Evolutionary conservation across 2,113 vertebrate genomes (phyloP), one percentile per base, ranked within the genome.

Genomic region (Nyctibius bracteatus): DNA sequence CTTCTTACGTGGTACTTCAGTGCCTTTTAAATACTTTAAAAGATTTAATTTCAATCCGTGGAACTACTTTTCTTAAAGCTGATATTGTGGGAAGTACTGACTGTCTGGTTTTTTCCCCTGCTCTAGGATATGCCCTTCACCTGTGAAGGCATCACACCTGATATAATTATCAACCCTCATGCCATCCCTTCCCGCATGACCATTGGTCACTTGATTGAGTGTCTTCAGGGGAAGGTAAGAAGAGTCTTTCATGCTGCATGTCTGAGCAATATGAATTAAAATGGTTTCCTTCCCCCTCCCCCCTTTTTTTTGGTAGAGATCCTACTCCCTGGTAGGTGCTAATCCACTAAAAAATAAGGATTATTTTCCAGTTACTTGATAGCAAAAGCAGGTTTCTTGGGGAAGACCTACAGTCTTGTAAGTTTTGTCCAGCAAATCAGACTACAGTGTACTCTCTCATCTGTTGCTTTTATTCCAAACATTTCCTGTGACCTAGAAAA

Each of bases 111-210:
- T 10, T 43, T n/a, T n/a, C n/a, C 82, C 47, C 33, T 89, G 61
- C 68, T 97, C 22, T 93, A 99, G 99, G 99, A 99, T 93, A 99
- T 99, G 99, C 99, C 99, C 15, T 99, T 99, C 88, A 99, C 99
- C 6, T 99, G 99, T 80, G 99, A 99, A 96, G 99, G 99, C 41
- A 99, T 99, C 96, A 99, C 99, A 8, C 99, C 99, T 9, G 99
- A 99, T 95, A 99, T 99, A 94, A 99, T 99, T 97, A 99, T 99
- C 96, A 99, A 99, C 85, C 99, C 99, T 21, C 99, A 99, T 51
- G 99, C 99, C 98, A 99, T 99, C 97, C 99, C 99, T 20, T 99
- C 99, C 92, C 99, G 99, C 28, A 99, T 99, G 99, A 99, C 99
- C 41, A 99, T 99, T 75, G 99, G 99, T 95, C 99, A 99, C 98